phyloP scores from a whole-genome alignment of 2,888 invertebrate species.

The Cryptus viduatorius region DNA sequence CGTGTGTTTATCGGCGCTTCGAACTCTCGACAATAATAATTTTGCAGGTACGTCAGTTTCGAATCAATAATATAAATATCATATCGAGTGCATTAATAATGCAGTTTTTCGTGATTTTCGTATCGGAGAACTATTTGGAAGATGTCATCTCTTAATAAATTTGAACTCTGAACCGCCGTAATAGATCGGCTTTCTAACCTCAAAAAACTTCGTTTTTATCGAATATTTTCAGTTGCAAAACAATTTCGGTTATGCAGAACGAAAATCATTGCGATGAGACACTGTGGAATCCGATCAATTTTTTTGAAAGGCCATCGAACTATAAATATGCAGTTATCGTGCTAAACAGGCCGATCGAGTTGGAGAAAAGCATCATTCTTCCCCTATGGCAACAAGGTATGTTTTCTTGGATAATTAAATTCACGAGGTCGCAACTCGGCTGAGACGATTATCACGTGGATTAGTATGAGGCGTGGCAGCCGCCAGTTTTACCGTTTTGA shows the following conservation, averaged over 20 bases:
- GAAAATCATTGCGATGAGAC: slow-evolving; percentile 29
- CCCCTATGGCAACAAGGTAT: slow-evolving; percentile 90
- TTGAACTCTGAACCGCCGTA: neutral
- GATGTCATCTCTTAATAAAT: slow-evolving; percentile 5
- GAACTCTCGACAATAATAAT: neutral
- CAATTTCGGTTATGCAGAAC: slow-evolving; percentile 69
- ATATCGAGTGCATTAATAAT: no score
- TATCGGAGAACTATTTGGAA: neutral
- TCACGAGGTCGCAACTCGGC: neutral
- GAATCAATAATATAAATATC: neutral
- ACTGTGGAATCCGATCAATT: slow-evolving; percentile 77
- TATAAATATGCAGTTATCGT: slow-evolving; percentile 88
- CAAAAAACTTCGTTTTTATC: slow-evolving; percentile 10
- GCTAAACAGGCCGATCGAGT: slow-evolving; percentile 88
- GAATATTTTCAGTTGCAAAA: slow-evolving; percentile 25
- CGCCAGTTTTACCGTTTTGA: neutral
- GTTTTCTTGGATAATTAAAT: slow-evolving; percentile 40
- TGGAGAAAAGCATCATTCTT: slow-evolving; percentile 86
- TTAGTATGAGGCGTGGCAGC: neutral
- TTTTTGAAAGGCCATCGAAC: slow-evolving; percentile 69
- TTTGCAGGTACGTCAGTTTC: slow-evolving; percentile 4
- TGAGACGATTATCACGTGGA: neutral
- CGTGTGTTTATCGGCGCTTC: neutral
- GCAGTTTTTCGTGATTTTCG: neutral
- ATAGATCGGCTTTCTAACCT: slow-evolving; percentile 44